A percentile compares a stretch with the other conserved stretches of the same genome.
Conservation (phyloP, 2,797 vertebrate species). For the Tamandua tetradactyla region DNA sequence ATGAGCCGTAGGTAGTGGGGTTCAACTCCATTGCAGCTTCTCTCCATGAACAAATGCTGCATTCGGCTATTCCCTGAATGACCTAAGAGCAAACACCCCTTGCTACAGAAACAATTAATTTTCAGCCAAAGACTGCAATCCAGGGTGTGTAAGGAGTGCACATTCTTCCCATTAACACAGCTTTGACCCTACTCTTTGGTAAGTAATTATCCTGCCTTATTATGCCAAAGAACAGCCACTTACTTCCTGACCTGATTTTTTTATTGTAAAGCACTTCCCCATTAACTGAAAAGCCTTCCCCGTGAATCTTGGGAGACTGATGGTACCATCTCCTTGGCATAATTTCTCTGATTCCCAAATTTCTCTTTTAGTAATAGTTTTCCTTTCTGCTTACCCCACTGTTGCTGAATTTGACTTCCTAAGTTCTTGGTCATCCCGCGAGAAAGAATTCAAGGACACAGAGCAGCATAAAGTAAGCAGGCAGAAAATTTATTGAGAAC, state of each 20-base stretch:
- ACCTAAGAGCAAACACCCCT: slow-evolving; percentile 33
- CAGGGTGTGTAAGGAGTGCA: neutral
- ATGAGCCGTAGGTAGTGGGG: neutral
- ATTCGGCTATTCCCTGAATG: neutral
- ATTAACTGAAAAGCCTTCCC: neutral
- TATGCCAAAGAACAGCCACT: neutral
- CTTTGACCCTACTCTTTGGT: slow-evolving; percentile 15
- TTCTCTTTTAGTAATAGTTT: slow-evolving; percentile 29
- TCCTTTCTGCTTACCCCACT: neutral
- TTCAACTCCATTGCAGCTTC: neutral
- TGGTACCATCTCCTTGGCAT: neutral
- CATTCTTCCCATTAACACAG: neutral
- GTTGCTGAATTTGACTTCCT: too few relatives aligned
- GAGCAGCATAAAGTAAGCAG: too few relatives aligned
- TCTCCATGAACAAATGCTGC: neutral
- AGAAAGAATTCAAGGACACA: too few relatives aligned
- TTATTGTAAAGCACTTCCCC: neutral
- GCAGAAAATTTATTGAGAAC: too few relatives aligned
- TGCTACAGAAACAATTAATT: neutral
- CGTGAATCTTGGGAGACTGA: neutral
- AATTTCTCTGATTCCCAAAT: neutral
- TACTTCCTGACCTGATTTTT: neutral
- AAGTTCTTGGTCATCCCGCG: too few relatives aligned
- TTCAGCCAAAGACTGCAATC: slow-evolving; percentile 20
- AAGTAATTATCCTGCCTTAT: slow-evolving; percentile 53